Evolutionary conservation across 2,797 vertebrate species (phyloP), one percentile per base, ranked within the genome.

Genomic region (Phataginus tetradactyla): DNA sequence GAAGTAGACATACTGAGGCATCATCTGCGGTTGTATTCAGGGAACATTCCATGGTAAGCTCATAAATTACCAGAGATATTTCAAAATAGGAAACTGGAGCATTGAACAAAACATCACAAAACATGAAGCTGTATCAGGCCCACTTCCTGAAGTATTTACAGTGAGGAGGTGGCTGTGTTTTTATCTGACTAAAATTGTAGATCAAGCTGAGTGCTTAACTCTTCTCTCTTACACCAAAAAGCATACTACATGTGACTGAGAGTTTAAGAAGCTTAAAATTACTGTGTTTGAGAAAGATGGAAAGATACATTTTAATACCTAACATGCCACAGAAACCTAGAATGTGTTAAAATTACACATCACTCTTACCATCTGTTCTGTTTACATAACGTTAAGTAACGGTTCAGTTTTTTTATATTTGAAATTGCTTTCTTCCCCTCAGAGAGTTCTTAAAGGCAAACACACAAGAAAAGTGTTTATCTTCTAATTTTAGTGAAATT

Each of bases 191-290:
- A 93, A 93, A 95, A 95, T 17, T 75, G 55, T 61, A 90, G 71
- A 86, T 39, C n/a, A 93, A 84, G 29, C 15, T 7, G 51, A 90
- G 20, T 2, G 1, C 27, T 92, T 95, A 61, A 21, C 45, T 95
- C 80, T 96, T 94, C 57, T 86, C 42, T 55, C 90, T 96, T 51
- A 93, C 74, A 63, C 57, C 45, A 74, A 69, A 90, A 97, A 92
- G 59, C 34, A 53, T 83, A 79, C 64, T 63, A 7, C 68, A 77
- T 81, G 49, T 51, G 6, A 42, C 64, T 69, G 18, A 64, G 32
- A 92, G 86, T 75, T 90, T 90, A 95, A 95, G 85, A 75, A 96
- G 71, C 86, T 95, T 96, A 87, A 94, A 93, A 90, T 88, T n/a
- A 95, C 96, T 77, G n/a, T 83, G 71, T 77, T 78, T 91, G 64